Conservation (phyloP, 2,113 vertebrate species). For the Phylloscopus whistleri region DNA sequence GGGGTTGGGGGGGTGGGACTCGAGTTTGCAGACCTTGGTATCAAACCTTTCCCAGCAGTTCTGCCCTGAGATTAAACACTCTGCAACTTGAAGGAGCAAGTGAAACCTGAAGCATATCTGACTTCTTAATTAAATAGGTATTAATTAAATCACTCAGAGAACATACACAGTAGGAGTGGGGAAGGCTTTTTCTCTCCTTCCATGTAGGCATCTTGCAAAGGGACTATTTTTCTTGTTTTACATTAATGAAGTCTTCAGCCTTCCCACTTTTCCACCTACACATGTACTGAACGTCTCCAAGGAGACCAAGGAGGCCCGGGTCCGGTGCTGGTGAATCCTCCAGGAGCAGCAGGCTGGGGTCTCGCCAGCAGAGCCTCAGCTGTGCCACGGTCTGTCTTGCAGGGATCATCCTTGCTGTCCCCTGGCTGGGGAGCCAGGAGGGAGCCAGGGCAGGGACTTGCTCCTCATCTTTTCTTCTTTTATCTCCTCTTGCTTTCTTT, state of each 20-base stretch:
- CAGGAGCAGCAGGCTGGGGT: constrained; percentile 50
- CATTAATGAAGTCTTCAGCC: constrained; percentile 81
- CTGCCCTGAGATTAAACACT: not conserved
- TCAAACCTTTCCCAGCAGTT: not conserved
- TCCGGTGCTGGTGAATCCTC: constrained; percentile 71
- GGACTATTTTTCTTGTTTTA: constrained; percentile 79
- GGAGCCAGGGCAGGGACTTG: not conserved
- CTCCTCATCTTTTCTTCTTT: not conserved
- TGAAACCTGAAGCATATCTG: constrained; percentile 41
- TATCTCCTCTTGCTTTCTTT: not conserved
- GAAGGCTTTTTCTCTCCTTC: constrained; percentile 64
- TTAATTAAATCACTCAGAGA: constrained; percentile 62
- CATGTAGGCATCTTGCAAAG: constrained; percentile 69
- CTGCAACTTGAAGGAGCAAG: constrained; percentile 7
- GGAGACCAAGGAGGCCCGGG: constrained; percentile 74
- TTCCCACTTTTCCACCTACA: constrained; percentile 81
- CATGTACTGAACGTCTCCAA: constrained; percentile 80
- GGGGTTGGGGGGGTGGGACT: not conserved
- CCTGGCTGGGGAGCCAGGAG: not conserved
- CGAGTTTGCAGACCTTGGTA: not conserved
- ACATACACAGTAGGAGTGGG: constrained; percentile 50
- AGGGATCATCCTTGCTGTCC: not conserved
- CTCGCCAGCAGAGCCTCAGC: constrained; percentile 41
- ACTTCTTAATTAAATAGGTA: constrained; percentile 56
- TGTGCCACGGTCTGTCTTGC: constrained; percentile 26